Evolutionary conservation across 2,888 invertebrate genomes (phyloP).

Genomic region (Onthophagus sagittarius): DNA sequence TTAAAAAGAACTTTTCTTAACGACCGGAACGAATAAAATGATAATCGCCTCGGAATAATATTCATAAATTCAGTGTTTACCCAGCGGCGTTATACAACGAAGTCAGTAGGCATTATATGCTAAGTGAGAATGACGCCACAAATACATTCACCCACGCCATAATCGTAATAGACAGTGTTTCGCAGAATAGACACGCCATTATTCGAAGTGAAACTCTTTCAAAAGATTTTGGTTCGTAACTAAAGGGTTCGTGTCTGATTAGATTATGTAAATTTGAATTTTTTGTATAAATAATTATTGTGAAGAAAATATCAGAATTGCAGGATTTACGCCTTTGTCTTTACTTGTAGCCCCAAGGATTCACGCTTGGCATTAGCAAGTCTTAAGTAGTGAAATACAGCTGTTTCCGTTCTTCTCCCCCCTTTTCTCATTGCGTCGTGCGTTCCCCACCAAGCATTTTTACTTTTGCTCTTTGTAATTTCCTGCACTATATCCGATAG

Average conservation of each 20-base stretch:
- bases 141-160: background rate
- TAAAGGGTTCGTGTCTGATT: background rate
- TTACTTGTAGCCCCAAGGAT: background rate
- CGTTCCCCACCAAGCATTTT: background rate
- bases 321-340: background rate
- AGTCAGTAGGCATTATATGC: background rate
- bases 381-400: background rate
- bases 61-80: background rate
- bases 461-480: background rate
- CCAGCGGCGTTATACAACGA: background rate
- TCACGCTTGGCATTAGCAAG: background rate
- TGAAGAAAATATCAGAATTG: background rate
- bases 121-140: background rate
- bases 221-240: background rate
- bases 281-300: background rate
- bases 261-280: background rate
- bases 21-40: background rate
- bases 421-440: background rate
- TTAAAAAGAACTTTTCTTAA: background rate
- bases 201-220: background rate
- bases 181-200: background rate
- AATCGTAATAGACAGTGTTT: background rate
- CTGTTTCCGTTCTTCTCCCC: background rate
- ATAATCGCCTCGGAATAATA: background rate
- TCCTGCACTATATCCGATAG: background rate